A percentile compares a stretch with the other conserved stretches of the same genome.
phyloP scores from a whole-genome alignment of 2,113 vertebrate species.

The Periophthalmus modestus region DNA sequence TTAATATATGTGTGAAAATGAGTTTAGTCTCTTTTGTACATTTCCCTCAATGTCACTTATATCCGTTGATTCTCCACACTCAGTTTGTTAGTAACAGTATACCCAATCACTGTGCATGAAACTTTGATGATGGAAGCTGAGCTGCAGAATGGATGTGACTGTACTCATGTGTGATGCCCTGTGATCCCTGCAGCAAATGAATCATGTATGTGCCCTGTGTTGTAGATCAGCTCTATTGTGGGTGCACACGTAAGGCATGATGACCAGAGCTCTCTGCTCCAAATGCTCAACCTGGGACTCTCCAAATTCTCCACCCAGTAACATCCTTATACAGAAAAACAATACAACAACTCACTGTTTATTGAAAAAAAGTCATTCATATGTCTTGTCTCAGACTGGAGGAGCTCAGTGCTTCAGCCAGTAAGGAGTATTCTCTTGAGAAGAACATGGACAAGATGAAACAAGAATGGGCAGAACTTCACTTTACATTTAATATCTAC shows the following conservation, averaged over 20 bases:
- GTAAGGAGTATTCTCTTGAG: constrained; percentile 89
- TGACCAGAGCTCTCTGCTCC: constrained; percentile 76
- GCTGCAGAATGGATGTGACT: constrained; percentile 6
- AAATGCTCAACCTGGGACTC: constrained; percentile 84
- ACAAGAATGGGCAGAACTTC: constrained; percentile 81
- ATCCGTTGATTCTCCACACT: too few relatives aligned
- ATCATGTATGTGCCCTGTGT: constrained; percentile 35
- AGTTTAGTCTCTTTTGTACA: too few relatives aligned
- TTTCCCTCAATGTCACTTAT: too few relatives aligned
- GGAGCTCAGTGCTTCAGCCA: constrained; percentile 84
- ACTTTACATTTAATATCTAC: constrained; percentile 80
- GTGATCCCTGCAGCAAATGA: constrained; percentile 25
- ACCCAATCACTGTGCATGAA: background rate
- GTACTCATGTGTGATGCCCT: constrained; percentile 11
- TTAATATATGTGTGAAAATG: too few relatives aligned
- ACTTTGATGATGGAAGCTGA: constrained; percentile 8
- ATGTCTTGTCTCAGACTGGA: constrained; percentile 77
- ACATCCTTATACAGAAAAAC: constrained; percentile 40
- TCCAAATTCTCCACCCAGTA: constrained; percentile 83
- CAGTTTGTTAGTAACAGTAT: too few relatives aligned
- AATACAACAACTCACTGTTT: background rate
- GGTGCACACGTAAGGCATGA: constrained; percentile 81
- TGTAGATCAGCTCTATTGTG: constrained; percentile 83
- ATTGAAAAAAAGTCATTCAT: background rate
- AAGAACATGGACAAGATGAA: constrained; percentile 91